phyloP scores from a whole-genome alignment of 2,888 invertebrate species.

The Lasioglossum vierecki region DNA sequence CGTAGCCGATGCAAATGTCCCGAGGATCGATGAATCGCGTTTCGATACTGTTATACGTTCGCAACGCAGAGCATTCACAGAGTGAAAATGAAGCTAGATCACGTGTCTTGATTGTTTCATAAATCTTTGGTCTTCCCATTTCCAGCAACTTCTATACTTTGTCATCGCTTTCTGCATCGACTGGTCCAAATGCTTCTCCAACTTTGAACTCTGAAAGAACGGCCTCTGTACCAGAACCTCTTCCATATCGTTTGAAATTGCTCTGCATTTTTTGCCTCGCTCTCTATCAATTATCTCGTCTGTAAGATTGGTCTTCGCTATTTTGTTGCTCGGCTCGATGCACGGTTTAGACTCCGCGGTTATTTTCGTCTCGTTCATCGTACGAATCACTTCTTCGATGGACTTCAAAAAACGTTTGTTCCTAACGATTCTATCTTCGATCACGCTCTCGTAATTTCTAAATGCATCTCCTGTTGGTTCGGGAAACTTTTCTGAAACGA shows the following conservation, averaged over 20 bases:
- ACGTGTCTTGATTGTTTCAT: neutral
- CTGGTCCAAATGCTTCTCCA: conserved; percentile 63
- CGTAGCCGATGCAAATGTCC: neutral
- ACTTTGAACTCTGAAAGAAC: conserved; percentile 56
- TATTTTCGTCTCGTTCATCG: conserved; percentile 25
- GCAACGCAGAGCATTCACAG: neutral
- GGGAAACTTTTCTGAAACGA: neutral
- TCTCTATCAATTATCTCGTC: neutral
- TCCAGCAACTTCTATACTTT: conserved; percentile 52
- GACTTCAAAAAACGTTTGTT: conserved; percentile 58
- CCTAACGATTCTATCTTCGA: conserved; percentile 39
- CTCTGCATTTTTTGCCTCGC: neutral
- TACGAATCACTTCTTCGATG: conserved; percentile 54
- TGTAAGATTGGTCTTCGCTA: conserved; percentile 17
- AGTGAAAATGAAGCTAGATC: neutral
- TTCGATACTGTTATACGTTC: conserved; percentile 43
- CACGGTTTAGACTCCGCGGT: neutral
- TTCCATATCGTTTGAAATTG: neutral
- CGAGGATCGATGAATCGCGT: conserved; percentile 28
- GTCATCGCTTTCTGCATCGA: conserved; percentile 64
- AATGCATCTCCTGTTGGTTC: neutral
- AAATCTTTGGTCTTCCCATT: conserved; percentile 49
- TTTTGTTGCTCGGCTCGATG: conserved; percentile 19
- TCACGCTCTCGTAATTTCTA: neutral
- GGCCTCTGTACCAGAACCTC: conserved; percentile 12